Evolutionary conservation across 2,797 vertebrate species (phyloP).

Genomic region (Bucorvus abyssinicus): DNA sequence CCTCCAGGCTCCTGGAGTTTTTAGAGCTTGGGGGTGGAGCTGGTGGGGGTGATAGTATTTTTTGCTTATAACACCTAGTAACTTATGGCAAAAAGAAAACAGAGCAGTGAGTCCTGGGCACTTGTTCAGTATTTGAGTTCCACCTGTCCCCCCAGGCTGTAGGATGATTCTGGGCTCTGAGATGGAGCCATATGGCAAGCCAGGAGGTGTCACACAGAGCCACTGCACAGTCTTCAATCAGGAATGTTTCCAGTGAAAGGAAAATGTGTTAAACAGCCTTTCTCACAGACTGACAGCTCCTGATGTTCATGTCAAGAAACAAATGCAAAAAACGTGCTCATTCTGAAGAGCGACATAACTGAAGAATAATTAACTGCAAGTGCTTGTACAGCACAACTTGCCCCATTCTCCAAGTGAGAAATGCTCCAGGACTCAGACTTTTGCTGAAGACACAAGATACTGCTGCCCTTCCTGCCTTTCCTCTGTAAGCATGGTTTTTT

Average conservation of each 20-base stretch:
- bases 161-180: not conserved
- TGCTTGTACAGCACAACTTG: not conserved
- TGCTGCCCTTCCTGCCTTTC: not conserved
- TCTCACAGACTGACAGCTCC: slow-evolving; percentile 37
- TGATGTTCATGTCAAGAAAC: not conserved
- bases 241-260: not conserved
- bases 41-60: not conserved
- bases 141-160: not conserved
- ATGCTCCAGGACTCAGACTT: not conserved
- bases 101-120: not conserved
- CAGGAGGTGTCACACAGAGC: not conserved
- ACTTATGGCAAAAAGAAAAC: not conserved
- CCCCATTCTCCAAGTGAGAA: not conserved
- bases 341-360: not conserved
- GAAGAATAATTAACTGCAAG: not conserved
- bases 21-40: not conserved
- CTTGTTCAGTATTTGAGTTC: not conserved
- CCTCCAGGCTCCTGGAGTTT: not conserved
- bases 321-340: not conserved
- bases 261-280: slow-evolving; percentile 30
- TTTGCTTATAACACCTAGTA: not conserved
- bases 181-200: not conserved
- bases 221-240: not conserved
- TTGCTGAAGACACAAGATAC: not conserved
- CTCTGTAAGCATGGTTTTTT: not conserved